These are phyloP conservation scores for Barnardius zonarius DNA, from an alignment of 2,113 vertebrate species.

Conservation along the genomic window DNA sequence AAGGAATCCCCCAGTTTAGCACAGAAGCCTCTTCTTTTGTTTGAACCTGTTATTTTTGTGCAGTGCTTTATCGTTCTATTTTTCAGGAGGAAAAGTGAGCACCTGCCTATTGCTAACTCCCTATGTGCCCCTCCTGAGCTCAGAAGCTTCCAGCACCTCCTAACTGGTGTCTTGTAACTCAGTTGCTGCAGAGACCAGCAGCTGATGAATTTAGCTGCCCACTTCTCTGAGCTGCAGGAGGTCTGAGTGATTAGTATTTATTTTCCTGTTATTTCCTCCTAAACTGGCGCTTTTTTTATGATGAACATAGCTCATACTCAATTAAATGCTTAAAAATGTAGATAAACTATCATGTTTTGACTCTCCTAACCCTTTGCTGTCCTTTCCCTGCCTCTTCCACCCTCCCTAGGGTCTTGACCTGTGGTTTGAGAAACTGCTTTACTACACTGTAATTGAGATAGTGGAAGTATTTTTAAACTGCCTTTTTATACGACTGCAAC, in stretches of 20 bases:
- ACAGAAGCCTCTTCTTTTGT: background rate
- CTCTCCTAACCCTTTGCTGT: background rate
- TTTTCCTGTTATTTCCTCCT: background rate
- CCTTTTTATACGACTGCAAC: background rate
- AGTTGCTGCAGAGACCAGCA: background rate
- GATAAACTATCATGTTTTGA: background rate
- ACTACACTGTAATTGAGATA: background rate
- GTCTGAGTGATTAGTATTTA: background rate
- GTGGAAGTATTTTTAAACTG: background rate
- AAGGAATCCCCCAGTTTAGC: background rate
- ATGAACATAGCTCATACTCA: background rate
- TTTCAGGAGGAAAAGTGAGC: background rate
- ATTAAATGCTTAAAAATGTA: background rate
- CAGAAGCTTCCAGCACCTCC: background rate
- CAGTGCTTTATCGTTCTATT: background rate
- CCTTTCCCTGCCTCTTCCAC: background rate
- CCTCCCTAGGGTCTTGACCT: background rate
- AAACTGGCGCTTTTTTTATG: background rate
- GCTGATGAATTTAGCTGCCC: background rate
- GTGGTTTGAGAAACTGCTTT: background rate
- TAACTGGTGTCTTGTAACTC: background rate
- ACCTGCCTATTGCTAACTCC: background rate
- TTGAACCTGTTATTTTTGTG: background rate
- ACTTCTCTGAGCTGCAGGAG: background rate
- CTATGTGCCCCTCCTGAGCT: background rate